Evolutionary conservation across 1,140 invertebrate genomes (phyloP).

Genomic region (Cyclina sinensis): DNA sequence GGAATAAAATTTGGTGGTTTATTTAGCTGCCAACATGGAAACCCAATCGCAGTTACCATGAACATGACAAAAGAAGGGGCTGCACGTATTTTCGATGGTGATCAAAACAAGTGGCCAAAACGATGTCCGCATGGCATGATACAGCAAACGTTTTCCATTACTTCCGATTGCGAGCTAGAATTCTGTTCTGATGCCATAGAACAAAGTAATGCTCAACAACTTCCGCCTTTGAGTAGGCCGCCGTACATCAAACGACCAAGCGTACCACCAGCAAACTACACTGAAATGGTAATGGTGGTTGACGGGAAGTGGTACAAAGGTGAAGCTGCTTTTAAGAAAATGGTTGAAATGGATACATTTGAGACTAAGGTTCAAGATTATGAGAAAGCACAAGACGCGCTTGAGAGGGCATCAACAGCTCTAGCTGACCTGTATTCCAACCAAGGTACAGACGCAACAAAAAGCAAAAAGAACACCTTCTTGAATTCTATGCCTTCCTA

Average conservation of each 20-base stretch:
- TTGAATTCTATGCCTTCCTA: background rate
- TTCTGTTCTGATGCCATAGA: background rate
- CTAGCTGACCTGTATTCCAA: background rate
- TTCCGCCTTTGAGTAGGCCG: background rate
- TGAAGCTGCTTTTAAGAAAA: background rate
- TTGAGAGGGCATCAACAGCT: background rate
- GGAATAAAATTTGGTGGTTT: constrained; percentile 2
- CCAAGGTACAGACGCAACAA: no score
- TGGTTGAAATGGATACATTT: background rate
- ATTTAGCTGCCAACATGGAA: background rate
- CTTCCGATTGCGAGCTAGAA: background rate
- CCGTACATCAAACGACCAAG: background rate
- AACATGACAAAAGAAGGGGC: background rate
- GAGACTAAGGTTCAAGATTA: background rate
- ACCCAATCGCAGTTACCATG: background rate
- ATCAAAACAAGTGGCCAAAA: background rate
- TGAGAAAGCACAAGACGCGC: background rate
- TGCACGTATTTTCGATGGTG: background rate
- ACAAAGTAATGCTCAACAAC: background rate
- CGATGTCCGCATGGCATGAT: background rate
- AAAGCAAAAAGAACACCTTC: background rate
- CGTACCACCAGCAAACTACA: background rate
- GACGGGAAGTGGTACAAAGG: background rate
- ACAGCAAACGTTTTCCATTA: background rate
- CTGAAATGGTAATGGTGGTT: background rate